Conservation (phyloP, 2,113 vertebrate species). For the Triplophysa dalaica region DNA sequence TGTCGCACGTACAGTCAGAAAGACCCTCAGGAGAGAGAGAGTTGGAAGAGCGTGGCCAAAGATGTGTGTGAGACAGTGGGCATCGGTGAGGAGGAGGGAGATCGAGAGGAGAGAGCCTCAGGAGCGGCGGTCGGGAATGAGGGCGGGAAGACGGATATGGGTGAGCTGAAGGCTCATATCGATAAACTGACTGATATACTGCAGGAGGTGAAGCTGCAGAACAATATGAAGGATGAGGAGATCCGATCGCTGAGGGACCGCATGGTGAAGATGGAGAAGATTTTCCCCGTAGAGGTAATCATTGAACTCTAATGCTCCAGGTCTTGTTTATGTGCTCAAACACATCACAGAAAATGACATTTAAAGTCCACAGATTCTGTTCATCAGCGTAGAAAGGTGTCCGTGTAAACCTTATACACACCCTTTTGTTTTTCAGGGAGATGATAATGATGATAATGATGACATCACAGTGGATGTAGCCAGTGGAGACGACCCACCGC, state of each 20-base stretch:
- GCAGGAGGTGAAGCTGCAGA: constrained; percentile 89
- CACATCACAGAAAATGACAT: neutral
- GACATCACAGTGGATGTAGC: neutral
- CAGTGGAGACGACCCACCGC: constrained; percentile 20
- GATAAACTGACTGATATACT: constrained; percentile 87
- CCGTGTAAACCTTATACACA: neutral
- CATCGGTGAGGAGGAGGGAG: constrained; percentile 71
- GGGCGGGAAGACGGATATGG: constrained; percentile 68
- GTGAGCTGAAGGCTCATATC: constrained; percentile 86
- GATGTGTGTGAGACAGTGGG: constrained; percentile 90
- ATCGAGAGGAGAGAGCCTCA: constrained; percentile 37
- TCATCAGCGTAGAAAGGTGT: too few species aligned
- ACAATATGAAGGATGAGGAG: constrained; percentile 90
- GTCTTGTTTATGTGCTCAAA: neutral
- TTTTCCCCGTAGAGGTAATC: constrained; percentile 80
- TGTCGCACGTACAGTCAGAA: constrained; percentile 82
- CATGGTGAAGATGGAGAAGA: constrained; percentile 89
- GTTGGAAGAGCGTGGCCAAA: constrained; percentile 82
- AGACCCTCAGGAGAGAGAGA: constrained; percentile 77
- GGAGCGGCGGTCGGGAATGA: constrained; percentile 48
- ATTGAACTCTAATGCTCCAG: neutral
- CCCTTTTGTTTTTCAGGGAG: constrained; percentile 37
- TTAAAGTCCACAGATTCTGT: too few species aligned
- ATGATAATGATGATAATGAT: constrained; percentile 28
- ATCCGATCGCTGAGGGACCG: constrained; percentile 83